Evolutionary conservation across 2,888 invertebrate genomes (phyloP).

Genomic region (Nephrocerus scutellatus): DNA sequence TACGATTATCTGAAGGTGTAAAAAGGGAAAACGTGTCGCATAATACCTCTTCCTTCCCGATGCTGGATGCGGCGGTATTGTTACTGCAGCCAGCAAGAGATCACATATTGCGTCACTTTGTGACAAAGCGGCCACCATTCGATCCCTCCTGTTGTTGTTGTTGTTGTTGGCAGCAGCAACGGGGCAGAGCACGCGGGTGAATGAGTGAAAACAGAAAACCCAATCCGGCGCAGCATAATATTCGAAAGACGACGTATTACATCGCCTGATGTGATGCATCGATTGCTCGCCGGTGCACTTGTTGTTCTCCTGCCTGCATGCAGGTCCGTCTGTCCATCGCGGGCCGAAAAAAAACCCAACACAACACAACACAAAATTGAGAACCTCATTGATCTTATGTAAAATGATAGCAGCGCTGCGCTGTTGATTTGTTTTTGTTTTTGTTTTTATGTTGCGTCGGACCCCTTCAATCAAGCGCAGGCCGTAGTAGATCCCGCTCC

Average conservation of each 20-base stretch:
- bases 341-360: slow-evolving; percentile 4
- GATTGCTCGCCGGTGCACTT: slow-evolving; percentile 16
- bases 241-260: slow-evolving; percentile 24
- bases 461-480: no score
- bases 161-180: no score
- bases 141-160: no score
- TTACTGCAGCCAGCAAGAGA: no score
- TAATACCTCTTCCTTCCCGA: slow-evolving; percentile 19
- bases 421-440: no score
- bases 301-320: slow-evolving; percentile 12
- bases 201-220: slow-evolving; percentile 15
- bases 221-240: slow-evolving; percentile 21
- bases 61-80: slow-evolving; percentile 1
- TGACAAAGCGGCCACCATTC: no score
- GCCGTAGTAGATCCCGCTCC: no score
- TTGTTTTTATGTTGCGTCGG: no score
- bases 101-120: no score
- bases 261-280: slow-evolving; percentile 21
- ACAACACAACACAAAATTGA: slow-evolving; percentile 11
- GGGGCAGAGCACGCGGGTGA: no score
- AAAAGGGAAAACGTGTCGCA: slow-evolving; percentile 21
- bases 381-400: slow-evolving; percentile 23
- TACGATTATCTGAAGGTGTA: slow-evolving; percentile 24
- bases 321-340: slow-evolving; percentile 6
- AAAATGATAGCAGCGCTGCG: slow-evolving; percentile 36